These are phyloP conservation scores for Physocephala rufipes DNA, from an alignment of 2,888 invertebrate species.

Conservation along the genomic window DNA sequence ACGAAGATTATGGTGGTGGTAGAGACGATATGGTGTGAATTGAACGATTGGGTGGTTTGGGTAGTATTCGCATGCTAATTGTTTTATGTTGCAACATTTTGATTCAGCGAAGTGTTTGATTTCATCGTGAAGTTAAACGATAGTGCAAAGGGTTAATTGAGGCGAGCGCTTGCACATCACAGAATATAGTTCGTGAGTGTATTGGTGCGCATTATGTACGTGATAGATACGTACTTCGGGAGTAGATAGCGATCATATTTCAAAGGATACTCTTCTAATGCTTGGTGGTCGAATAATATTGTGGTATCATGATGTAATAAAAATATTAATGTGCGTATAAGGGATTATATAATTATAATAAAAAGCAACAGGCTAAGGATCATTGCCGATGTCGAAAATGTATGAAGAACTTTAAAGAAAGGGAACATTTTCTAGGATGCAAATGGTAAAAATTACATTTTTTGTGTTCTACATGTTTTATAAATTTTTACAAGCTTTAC, in stretches of 20 bases:
- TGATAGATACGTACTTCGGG: no score
- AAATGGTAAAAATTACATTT: no score
- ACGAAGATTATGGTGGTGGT: constrained; percentile 12
- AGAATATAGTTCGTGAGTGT: neutral
- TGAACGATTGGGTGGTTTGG: neutral
- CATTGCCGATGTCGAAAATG: no score
- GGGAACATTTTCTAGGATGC: no score
- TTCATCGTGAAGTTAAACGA: constrained; percentile 18
- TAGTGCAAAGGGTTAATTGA: constrained; percentile 28
- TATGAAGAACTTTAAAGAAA: no score
- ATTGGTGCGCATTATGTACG: neutral
- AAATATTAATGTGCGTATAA: no score
- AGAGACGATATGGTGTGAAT: neutral
- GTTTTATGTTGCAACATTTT: constrained; percentile 28
- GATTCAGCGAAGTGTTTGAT: constrained; percentile 27
- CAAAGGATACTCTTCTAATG: constrained; percentile 12
- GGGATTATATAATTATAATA: no score
- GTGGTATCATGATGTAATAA: no score
- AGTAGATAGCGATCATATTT: constrained; percentile 22
- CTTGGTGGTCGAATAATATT: no score
- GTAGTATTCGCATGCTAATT: constrained; percentile 19
- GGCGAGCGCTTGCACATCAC: neutral
- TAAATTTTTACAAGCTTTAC: no score
- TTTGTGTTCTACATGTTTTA: no score
- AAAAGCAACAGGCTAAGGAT: no score